Evolutionary conservation across 2,888 invertebrate genomes (phyloP), one percentile per base, ranked within the genome.

Genomic region (Dasysyrphus tricinctus): DNA sequence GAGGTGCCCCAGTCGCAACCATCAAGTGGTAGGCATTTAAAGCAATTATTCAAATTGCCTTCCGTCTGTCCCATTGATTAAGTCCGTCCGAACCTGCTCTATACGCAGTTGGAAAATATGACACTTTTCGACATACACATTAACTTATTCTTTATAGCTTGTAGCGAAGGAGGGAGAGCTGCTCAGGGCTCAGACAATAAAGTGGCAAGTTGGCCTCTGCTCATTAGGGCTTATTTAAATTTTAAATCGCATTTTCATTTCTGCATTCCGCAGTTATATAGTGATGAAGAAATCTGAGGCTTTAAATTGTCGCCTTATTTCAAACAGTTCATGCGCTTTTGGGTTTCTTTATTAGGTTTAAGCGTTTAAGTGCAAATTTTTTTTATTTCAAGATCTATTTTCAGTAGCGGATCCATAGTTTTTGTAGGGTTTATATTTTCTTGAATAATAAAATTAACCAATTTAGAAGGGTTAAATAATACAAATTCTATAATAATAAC

Each of bases 41-140:
- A 32, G 69, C 77, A 81, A 81, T 85, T 85, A 85, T 85, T 81
- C 81, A 81, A 85, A 81, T 85, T 81, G 77, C 63, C 34, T 73
- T 85, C 77, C 81, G 81, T 81, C 81, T 81, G 77, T 77, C 51
- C 51, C 44, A 39, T 81, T 85, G 85, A 85, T 81, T 85, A 78
- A 85, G 77, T 69, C 9, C 63, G 34, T 19, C 32, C 47, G 47
- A 80, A 32, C 61, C 70, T 78, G 67, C 54, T 24, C 24, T 24
- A 24, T 69, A 47, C 59, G 49, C 32, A 16, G 57, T 29, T 42
- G 4, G 5, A 6, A 59, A 59, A 7, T 59, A 29, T 84, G 57
- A 75, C 76, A 44, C 72, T 80, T 72, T 75, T 49, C 70, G 63
- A 57, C 37, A 69, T 19, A 69, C 24, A 51, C n/a, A 39, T 11